phyloP scores from a whole-genome alignment of 2,113 vertebrate genomes.

The Neolamprologus devosi region DNA sequence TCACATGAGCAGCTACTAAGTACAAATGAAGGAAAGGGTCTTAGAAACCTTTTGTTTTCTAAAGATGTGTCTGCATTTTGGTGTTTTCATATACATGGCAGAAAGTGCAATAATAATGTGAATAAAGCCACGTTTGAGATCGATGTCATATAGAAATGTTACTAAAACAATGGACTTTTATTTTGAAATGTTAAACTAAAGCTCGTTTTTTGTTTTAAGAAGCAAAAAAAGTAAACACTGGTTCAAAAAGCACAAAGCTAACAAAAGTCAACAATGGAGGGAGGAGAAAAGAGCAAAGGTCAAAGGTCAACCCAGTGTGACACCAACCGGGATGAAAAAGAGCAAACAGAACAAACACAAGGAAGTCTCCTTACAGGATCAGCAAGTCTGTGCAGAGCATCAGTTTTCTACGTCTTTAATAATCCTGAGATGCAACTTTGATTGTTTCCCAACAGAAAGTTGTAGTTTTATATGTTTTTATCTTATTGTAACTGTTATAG shows the following conservation, averaged over 20 bases:
- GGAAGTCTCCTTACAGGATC: background rate
- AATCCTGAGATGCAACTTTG: background rate
- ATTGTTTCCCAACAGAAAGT: background rate
- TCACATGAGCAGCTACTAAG: background rate
- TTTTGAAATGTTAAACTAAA: background rate
- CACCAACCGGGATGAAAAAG: accelerated
- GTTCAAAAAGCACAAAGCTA: background rate
- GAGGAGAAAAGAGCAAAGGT: background rate
- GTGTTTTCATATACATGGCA: background rate
- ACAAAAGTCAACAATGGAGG: background rate
- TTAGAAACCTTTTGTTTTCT: background rate
- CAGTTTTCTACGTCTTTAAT: background rate
- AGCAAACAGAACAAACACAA: accelerated
- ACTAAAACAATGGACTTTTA: background rate
- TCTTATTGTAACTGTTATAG: accelerated
- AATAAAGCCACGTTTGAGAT: background rate
- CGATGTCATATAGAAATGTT: background rate
- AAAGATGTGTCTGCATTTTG: accelerated
- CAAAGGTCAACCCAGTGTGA: background rate
- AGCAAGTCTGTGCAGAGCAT: background rate
- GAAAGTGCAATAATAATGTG: background rate
- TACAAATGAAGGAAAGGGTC: background rate
- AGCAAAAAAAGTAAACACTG: accelerated
- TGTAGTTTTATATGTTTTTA: background rate
- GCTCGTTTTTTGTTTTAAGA: too few relatives aligned